Conservation (phyloP, 1,140 invertebrate genomes). For the Anastrepha ludens region DNA sequence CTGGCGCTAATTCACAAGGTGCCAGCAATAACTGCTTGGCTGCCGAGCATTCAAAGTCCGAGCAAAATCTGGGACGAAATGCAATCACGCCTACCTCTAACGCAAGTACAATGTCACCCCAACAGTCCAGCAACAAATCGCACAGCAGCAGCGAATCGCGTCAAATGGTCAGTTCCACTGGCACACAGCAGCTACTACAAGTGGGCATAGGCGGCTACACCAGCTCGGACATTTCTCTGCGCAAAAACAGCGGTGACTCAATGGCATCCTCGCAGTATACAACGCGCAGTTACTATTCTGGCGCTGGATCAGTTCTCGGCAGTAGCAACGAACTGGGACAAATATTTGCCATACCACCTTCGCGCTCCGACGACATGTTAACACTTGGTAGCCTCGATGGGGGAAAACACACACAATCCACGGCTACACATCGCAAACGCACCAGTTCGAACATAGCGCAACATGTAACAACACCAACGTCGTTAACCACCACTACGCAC, state of each 20-base stretch:
- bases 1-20: conserved; percentile 76
- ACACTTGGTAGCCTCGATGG: conserved; percentile 77
- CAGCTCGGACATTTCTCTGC: conserved; percentile 76
- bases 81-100: conserved; percentile 63
- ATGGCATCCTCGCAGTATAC: conserved; percentile 66
- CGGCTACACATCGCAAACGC: conserved; percentile 70
- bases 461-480: conserved; percentile 57
- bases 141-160: conserved; percentile 51
- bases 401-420: conserved; percentile 65
- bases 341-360: conserved; percentile 79
- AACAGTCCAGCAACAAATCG: conserved; percentile 36
- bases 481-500: conserved; percentile 66
- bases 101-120: background rate
- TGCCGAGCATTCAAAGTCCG: conserved; percentile 87
- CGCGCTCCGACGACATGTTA: conserved; percentile 85
- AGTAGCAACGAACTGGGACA: conserved; percentile 60
- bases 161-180: background rate
- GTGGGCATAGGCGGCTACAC: conserved; percentile 73
- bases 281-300: conserved; percentile 69
- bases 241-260: conserved; percentile 80
- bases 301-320: conserved; percentile 62
- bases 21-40: conserved; percentile 70
- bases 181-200: conserved; percentile 75
- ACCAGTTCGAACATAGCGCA: conserved; percentile 75
- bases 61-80: conserved; percentile 82